Evolutionary conservation across 2,888 invertebrate genomes (phyloP).

Genomic region (Patella ulyssiponensis): DNA sequence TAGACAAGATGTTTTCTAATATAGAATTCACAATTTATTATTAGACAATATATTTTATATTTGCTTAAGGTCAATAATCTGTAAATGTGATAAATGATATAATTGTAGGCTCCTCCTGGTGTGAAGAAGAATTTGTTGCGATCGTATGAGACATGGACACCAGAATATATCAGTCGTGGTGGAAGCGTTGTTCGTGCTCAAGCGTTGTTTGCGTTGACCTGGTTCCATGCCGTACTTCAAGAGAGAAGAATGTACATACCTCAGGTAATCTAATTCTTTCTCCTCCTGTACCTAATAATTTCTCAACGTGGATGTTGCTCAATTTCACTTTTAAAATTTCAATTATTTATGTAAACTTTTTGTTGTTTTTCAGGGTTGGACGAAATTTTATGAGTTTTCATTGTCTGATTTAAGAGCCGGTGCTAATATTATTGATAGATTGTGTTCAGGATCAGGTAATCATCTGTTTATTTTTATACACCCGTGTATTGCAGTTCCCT

Average conservation of each 20-base stretch:
- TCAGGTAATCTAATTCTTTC: conserved; percentile 71
- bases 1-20: neutral
- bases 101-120: conserved; percentile 83
- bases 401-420: conserved; percentile 85
- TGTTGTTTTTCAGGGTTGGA: conserved; percentile 81
- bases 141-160: conserved; percentile 82
- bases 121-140: conserved; percentile 85
- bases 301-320: neutral
- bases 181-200: conserved; percentile 71
- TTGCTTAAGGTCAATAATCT: neutral
- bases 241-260: conserved; percentile 94
- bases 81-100: neutral
- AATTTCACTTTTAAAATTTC: neutral
- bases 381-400: conserved; percentile 89
- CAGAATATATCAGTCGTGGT: conserved; percentile 70
- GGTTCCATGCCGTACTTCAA: conserved; percentile 88
- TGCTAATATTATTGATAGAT: conserved; percentile 77
- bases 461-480: no score
- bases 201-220: conserved; percentile 83
- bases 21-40: neutral
- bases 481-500: no score
- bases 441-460: conserved; percentile 71
- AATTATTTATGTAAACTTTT: neutral
- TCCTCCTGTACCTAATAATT: neutral
- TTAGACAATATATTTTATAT: conserved; percentile 1